These are phyloP conservation scores for Sinhomidia bicolor DNA, from an alignment of 2,888 invertebrate genomes.

Conservation along the genomic window DNA sequence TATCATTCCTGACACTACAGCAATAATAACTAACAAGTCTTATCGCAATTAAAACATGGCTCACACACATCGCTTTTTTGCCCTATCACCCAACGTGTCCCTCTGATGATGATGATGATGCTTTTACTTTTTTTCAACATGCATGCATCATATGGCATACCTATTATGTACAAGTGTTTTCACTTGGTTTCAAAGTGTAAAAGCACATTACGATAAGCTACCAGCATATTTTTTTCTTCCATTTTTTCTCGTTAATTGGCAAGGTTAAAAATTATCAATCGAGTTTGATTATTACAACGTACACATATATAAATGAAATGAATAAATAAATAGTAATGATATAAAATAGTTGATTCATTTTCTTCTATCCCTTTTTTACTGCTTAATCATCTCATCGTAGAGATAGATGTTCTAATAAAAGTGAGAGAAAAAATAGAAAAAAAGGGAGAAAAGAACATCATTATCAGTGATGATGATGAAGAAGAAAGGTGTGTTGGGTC, in stretches of 20 bases:
- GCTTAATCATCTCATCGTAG: slow-evolving; percentile 28
- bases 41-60: slow-evolving; percentile 38
- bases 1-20: slow-evolving; percentile 48
- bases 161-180: neutral
- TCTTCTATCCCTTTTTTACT: slow-evolving; percentile 17
- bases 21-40: slow-evolving; percentile 59
- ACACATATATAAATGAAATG: neutral
- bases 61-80: slow-evolving; percentile 56
- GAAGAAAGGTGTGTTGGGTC: slow-evolving; percentile 20
- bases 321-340: slow-evolving; percentile 32
- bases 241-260: slow-evolving; percentile 40
- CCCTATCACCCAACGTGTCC: neutral
- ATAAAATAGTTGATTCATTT: too few relatives aligned
- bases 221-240: neutral
- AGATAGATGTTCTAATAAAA: neutral
- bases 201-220: neutral
- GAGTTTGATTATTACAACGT: too few relatives aligned
- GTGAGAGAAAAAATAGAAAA: neutral
- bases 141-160: neutral
- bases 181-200: neutral
- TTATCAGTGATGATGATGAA: neutral
- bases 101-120: neutral
- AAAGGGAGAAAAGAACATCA: neutral
- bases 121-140: neutral
- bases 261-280: slow-evolving; percentile 38